These are phyloP conservation scores for Leptonema lineaticorne DNA, from an alignment of 1,140 invertebrate species.

Conservation along the genomic window DNA sequence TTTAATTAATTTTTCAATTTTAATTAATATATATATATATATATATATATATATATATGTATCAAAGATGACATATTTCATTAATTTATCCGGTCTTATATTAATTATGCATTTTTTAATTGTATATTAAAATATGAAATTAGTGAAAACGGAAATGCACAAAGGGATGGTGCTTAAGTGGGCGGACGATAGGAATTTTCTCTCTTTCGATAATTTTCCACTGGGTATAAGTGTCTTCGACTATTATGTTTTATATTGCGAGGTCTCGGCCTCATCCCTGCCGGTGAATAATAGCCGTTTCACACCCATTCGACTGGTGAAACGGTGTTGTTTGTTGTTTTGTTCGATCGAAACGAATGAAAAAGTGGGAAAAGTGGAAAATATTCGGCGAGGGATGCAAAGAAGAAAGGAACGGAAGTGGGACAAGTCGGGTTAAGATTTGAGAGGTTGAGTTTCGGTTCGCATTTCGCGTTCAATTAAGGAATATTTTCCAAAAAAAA, in stretches of 20 bases:
- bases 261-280: neutral
- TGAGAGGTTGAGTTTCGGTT: neutral
- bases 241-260: conserved; percentile 31
- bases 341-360: neutral
- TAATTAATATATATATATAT: too few species aligned
- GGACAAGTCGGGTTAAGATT: too few species aligned
- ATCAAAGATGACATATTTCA: too few species aligned
- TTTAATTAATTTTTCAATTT: too few species aligned
- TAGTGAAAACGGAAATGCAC: neutral
- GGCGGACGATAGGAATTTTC: neutral
- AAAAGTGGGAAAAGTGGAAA: too few species aligned
- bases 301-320: conserved; percentile 13
- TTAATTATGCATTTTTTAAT: too few species aligned
- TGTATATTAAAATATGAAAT: too few species aligned
- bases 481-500: conserved; percentile 21
- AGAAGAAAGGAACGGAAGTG: neutral
- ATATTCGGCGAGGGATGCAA: too few species aligned
- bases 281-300: conserved; percentile 21
- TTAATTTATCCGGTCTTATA: too few species aligned
- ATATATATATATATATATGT: too few species aligned
- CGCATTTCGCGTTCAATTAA: conserved; percentile 26
- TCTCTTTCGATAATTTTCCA: conserved; percentile 18
- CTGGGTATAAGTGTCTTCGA: conserved; percentile 24
- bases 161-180: neutral
- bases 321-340: conserved; percentile 31